Conservation (phyloP, 2,888 invertebrate genomes). For the Saturnia pavonia region DNA sequence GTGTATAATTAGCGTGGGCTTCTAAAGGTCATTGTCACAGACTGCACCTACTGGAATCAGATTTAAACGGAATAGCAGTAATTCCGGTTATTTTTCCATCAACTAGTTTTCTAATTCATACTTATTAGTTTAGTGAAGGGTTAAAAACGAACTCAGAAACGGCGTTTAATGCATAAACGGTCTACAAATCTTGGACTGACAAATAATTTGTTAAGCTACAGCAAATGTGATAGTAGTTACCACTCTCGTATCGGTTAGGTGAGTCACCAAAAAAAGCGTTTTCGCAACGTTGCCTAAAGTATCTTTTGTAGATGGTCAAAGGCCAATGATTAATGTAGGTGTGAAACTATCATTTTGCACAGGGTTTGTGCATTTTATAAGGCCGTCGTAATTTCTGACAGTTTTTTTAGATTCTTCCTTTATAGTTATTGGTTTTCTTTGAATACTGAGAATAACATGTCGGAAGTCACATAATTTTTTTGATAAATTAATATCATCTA, state of each 20-base stretch:
- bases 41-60: conserved; percentile 55
- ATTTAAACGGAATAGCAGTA: conserved; percentile 42
- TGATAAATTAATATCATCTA: background rate
- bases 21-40: conserved; percentile 79
- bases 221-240: too few species aligned
- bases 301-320: too few species aligned
- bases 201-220: too few species aligned
- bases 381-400: background rate
- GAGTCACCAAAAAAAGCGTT: too few species aligned
- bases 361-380: background rate
- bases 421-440: background rate
- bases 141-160: too few species aligned
- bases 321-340: too few species aligned
- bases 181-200: too few species aligned
- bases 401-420: background rate
- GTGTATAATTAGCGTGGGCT: conserved; percentile 80
- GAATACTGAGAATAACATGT: too few species aligned
- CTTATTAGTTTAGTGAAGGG: background rate
- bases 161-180: too few species aligned
- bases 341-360: background rate
- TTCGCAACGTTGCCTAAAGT: too few species aligned
- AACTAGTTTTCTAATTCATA: background rate
- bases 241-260: too few species aligned
- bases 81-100: conserved; percentile 15
- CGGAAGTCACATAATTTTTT: background rate